Conservation (phyloP, 2,113 vertebrate genomes). For the Ia io region DNA sequence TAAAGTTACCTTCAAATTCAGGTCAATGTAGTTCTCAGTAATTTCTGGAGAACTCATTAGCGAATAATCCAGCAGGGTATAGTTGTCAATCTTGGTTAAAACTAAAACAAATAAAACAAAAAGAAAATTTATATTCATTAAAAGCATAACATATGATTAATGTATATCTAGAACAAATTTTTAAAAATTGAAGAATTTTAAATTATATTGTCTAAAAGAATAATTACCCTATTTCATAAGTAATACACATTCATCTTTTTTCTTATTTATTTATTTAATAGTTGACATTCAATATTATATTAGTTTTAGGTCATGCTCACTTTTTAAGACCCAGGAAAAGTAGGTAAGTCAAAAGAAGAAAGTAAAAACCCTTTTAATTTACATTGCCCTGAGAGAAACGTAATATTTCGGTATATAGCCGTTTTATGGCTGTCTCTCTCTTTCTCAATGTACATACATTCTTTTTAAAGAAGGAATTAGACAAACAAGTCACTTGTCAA, state of each 20-base stretch:
- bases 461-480: not conserved
- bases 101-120: slow-evolving; percentile 66
- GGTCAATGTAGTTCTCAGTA: slow-evolving; percentile 75
- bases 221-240: not conserved
- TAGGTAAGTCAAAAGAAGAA: not conserved
- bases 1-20: slow-evolving; percentile 81
- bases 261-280: not conserved
- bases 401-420: not conserved
- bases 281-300: not conserved
- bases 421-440: not conserved
- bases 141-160: slow-evolving; percentile 9
- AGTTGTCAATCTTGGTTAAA: slow-evolving; percentile 77
- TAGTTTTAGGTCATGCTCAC: not conserved
- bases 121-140: slow-evolving; percentile 51
- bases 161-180: not conserved
- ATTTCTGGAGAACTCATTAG: slow-evolving; percentile 75
- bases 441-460: not conserved
- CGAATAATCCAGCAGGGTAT: slow-evolving; percentile 79
- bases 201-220: not conserved
- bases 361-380: not conserved
- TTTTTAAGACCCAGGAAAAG: slow-evolving; percentile 20
- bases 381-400: not conserved
- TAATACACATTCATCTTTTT: not conserved
- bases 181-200: not conserved
- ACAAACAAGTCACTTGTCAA: not conserved